Evolutionary conservation across 2,888 invertebrate species (phyloP).

Genomic region (Calameuta filiformis): DNA sequence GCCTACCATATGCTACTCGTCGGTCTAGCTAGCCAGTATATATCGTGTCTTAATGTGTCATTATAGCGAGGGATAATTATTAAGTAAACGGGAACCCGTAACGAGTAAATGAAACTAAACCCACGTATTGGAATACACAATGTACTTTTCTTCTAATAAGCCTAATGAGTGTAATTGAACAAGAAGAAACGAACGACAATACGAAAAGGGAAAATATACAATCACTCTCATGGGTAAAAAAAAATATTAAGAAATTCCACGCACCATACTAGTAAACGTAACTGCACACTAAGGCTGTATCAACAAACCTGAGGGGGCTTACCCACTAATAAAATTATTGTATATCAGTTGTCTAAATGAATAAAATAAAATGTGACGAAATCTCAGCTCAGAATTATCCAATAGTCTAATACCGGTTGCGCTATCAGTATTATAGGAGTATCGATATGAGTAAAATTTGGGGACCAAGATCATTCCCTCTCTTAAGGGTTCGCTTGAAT

Average conservation of each 20-base stretch:
- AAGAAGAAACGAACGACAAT: neutral
- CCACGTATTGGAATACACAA: constrained; percentile 29
- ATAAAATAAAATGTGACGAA: neutral
- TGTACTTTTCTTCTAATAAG: constrained; percentile 51
- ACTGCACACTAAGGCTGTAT: neutral
- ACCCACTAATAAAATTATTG: neutral
- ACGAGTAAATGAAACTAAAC: constrained; percentile 40
- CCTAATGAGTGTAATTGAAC: constrained; percentile 52
- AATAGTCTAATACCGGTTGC: neutral
- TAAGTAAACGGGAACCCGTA: constrained; percentile 32
- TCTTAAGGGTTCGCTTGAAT: constrained; percentile 35
- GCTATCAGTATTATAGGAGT: neutral
- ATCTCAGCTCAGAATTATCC: neutral
- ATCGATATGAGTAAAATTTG: neutral
- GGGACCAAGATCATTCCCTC: neutral
- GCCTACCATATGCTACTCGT: neutral
- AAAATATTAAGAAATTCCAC: neutral
- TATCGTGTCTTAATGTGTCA: neutral
- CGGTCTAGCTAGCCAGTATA: neutral
- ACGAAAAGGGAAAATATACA: neutral
- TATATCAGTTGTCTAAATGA: neutral
- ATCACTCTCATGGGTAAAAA: neutral
- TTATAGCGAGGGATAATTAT: constrained; percentile 22
- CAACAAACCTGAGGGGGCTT: neutral
- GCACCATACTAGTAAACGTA: neutral